Evolutionary conservation across 1,140 invertebrate genomes (phyloP).

Genomic region (Copidosoma floridanum): DNA sequence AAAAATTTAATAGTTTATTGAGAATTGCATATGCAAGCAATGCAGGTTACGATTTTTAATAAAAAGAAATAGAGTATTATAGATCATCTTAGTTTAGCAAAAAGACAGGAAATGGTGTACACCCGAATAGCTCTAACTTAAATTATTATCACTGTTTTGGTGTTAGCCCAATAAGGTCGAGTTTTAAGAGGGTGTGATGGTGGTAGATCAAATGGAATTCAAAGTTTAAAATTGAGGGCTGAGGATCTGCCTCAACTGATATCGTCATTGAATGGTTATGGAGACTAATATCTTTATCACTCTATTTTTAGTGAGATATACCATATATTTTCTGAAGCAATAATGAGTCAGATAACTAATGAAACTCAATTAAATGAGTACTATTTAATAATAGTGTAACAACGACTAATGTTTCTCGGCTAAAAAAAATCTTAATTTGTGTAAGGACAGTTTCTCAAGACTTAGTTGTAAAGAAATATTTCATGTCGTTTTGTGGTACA

Average conservation of each 20-base stretch:
- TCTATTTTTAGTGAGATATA: constrained; percentile 25
- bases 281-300: constrained; percentile 25
- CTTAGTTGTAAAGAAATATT: constrained; percentile 24
- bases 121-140: constrained; percentile 16
- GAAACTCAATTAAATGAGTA: constrained; percentile 19
- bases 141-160: constrained; percentile 17
- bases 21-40: too few relatives aligned
- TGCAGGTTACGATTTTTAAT: too few relatives aligned
- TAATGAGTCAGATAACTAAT: constrained; percentile 18
- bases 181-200: constrained; percentile 18
- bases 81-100: background rate
- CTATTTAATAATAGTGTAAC: constrained; percentile 20
- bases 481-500: constrained; percentile 28
- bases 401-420: constrained; percentile 13
- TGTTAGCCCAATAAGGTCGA: constrained; percentile 24
- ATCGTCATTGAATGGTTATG: constrained; percentile 23
- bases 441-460: constrained; percentile 18
- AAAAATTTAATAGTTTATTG: too few relatives aligned
- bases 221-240: too few relatives aligned
- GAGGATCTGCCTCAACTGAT: constrained; percentile 20
- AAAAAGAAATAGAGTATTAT: background rate
- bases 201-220: constrained; percentile 19
- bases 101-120: constrained; percentile 24
- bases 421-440: constrained; percentile 27
- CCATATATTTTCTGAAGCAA: constrained; percentile 19